Evolutionary conservation across 2,888 invertebrate genomes (phyloP), one percentile per base, ranked within the genome.

Genomic region (Orthosia incerta): DNA sequence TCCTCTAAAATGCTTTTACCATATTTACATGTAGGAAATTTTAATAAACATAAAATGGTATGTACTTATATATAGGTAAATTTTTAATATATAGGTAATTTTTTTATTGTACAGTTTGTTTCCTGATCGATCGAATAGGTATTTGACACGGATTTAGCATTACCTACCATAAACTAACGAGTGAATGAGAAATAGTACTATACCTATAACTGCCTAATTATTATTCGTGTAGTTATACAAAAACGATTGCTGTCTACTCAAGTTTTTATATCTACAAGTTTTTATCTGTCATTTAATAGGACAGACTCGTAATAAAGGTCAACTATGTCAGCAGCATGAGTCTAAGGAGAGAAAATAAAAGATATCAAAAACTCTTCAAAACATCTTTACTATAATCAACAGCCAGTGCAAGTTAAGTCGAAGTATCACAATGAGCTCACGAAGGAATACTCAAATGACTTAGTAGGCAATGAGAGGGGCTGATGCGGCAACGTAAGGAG

Each of bases 381-480:
- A 79, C 55, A 71, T 73, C 13, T 78, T 79, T 81, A 76, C 66
- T 79, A 67, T 20, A 62, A 71, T 80, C 56, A 71, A 68, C 45
- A 73, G 74, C 68, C 70, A 71, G 73, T 71, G 31, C 68, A 65
- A 64, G 71, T 82, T 89, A 87, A 89, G 88, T 90, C 83, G 80
- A 88, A 89, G 81, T 91, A 90, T 91, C 91, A 91, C 89, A 89
- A 80, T 78, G 65, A 75, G 69, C 60, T 71, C 65, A 59, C 61
- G 76, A 62, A 48, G n/a, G 16, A 56, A 59, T 56, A 26, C 61
- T 51, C 60, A 39, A 39, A n/a, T 53, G 39, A 20, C 55, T 91
- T 86, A 92, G 71, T 89, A 73, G 77, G 92, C 90, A 80, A 91
- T 79, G 76, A 89, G 72, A 20, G 89, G 88, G 18, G 88, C 87